These are phyloP conservation scores for Mus minutoides DNA, from an alignment of 2,797 vertebrate genomes.

Conservation along the genomic window DNA sequence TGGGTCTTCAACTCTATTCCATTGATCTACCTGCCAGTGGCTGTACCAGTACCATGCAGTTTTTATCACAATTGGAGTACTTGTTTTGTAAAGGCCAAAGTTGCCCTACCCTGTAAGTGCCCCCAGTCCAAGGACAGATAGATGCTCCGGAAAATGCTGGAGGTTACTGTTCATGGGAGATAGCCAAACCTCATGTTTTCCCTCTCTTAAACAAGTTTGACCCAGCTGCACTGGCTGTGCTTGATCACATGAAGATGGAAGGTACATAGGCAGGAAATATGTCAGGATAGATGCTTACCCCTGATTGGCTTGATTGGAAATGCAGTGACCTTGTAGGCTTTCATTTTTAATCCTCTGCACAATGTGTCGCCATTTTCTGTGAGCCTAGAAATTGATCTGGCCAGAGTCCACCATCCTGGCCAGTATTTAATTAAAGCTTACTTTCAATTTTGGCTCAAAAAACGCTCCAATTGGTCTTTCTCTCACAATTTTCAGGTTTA, in stretches of 20 bases:
- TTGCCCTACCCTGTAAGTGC: not conserved
- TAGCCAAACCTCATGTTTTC: not conserved
- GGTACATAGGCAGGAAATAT: not conserved
- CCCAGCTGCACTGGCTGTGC: not conserved
- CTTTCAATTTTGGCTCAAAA: not conserved
- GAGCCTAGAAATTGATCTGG: not conserved
- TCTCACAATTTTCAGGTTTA: not conserved
- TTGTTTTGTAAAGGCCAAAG: not conserved
- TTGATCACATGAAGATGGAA: not conserved
- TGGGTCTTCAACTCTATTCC: no score
- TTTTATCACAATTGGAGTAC: no score
- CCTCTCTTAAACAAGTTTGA: not conserved
- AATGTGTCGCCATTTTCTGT: not conserved
- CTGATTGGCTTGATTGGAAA: not conserved
- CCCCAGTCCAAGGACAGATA: not conserved
- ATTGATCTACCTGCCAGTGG: no score
- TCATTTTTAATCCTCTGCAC: not conserved
- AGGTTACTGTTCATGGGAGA: not conserved
- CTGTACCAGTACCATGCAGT: no score
- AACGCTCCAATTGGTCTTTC: not conserved
- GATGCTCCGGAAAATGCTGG: not conserved
- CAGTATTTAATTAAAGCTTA: not conserved
- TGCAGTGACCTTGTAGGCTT: not conserved
- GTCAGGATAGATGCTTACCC: not conserved
- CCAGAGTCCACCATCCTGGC: not conserved